Conservation (phyloP, 2,797 vertebrate genomes). For the Rhinogobio ventralis region DNA sequence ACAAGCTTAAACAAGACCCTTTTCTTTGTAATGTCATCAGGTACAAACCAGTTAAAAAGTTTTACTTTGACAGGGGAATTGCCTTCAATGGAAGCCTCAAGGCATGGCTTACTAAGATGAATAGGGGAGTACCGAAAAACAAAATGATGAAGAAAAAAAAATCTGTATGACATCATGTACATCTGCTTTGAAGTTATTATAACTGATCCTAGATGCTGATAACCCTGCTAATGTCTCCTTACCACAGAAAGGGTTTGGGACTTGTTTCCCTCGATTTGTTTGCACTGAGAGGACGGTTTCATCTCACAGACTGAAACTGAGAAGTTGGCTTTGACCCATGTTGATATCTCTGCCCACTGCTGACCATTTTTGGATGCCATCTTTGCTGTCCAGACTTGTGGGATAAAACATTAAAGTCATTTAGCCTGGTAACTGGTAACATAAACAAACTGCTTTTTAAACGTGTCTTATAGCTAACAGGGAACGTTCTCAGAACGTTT, state of each 20-base stretch:
- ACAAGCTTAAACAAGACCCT: slow-evolving; percentile 36
- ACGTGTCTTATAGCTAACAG: background rate
- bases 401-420: slow-evolving; percentile 9
- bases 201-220: slow-evolving; percentile 13
- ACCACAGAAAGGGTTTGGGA: slow-evolving; percentile 40
- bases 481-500: background rate
- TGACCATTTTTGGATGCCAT: slow-evolving; percentile 36
- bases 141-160: background rate
- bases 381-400: slow-evolving; percentile 50
- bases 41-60: background rate
- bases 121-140: background rate
- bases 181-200: background rate
- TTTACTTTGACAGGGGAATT: slow-evolving; percentile 6
- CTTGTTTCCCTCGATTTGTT: slow-evolving; percentile 10
- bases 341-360: slow-evolving; percentile 48
- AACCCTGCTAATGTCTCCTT: background rate
- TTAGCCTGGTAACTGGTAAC: background rate
- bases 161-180: background rate
- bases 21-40: slow-evolving; percentile 5
- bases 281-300: slow-evolving; percentile 29
- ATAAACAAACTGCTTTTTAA: slow-evolving; percentile 7
- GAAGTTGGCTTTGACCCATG: slow-evolving; percentile 51
- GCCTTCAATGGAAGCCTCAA: background rate
- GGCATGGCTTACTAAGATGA: background rate
- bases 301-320: slow-evolving; percentile 48